phyloP scores from a whole-genome alignment of 2,888 invertebrate genomes.

The Oligia latruncula region DNA sequence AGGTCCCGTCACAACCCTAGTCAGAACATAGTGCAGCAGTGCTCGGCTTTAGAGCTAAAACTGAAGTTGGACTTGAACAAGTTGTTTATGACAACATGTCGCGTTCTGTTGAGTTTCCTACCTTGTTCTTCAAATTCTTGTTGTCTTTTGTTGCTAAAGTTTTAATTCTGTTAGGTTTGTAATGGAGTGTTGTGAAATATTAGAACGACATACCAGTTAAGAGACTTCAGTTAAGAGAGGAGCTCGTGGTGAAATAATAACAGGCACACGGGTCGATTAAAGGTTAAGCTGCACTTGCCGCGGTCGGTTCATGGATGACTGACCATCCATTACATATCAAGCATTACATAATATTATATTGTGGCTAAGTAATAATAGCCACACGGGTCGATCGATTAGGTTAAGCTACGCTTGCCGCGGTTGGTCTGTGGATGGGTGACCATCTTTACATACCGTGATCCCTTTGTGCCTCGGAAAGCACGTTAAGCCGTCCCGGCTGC shows the following conservation, averaged over 20 bases:
- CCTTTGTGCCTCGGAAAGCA: background rate
- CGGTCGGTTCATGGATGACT: background rate
- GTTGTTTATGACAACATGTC: conserved; percentile 69
- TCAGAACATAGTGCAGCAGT: conserved; percentile 22
- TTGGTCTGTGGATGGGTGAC: no score
- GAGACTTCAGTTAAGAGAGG: background rate
- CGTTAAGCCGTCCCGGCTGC: no score
- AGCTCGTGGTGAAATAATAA: background rate
- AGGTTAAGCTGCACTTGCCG: background rate
- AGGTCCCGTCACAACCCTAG: background rate
- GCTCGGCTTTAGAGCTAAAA: conserved; percentile 53
- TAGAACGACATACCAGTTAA: background rate
- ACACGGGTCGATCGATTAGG: no score
- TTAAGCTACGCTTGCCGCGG: no score
- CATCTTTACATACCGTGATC: no score
- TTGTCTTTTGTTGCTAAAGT: conserved; percentile 52
- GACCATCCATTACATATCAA: background rate
- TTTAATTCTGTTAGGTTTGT: conserved; percentile 50
- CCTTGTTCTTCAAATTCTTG: conserved; percentile 59
- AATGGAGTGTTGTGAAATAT: conserved; percentile 33
- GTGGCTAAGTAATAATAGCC: no score
- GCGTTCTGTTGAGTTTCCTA: conserved; percentile 51
- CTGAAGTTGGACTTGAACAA: conserved; percentile 58
- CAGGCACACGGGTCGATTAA: background rate
- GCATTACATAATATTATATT: no score